Conservation (phyloP, 2,888 invertebrate genomes). For the Julus scandinavius region DNA sequence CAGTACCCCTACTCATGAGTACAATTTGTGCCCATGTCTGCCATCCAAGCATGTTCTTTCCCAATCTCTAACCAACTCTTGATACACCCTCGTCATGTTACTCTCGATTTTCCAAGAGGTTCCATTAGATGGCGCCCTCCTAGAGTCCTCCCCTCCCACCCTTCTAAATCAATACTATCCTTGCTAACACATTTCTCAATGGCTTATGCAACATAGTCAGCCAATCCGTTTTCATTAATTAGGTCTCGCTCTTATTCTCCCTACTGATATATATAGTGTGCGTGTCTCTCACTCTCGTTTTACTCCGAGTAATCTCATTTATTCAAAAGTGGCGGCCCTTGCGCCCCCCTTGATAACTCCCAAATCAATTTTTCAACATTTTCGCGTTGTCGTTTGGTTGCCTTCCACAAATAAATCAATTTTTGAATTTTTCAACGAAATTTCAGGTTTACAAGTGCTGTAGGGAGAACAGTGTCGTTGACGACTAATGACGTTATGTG, state of each 20-base stretch:
- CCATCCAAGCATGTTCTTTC: neutral
- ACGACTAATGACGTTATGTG: slow-evolving; percentile 2
- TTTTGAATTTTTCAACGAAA: slow-evolving; percentile 1
- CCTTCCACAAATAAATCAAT: neutral
- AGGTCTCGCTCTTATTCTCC: neutral
- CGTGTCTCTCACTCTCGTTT: neutral
- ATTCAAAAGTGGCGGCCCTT: neutral
- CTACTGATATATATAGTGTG: neutral
- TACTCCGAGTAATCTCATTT: slow-evolving; percentile 10
- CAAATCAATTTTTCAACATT: slow-evolving; percentile 9
- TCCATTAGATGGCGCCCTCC: neutral
- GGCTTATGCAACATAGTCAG: neutral
- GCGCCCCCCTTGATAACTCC: neutral
- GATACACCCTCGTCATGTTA: too few relatives aligned
- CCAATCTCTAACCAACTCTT: neutral
- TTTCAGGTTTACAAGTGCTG: neutral
- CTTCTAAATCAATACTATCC: slow-evolving; percentile 5
- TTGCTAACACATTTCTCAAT: slow-evolving; percentile 18
- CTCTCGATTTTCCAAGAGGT: too few relatives aligned
- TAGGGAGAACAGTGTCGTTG: neutral
- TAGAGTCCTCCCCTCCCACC: neutral
- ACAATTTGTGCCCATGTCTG: too few relatives aligned
- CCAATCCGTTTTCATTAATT: slow-evolving; percentile 10
- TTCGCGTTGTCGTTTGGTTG: slow-evolving; percentile 2
- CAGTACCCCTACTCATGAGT: too few relatives aligned